Percentiles rank a stretch among this genome's conserved stretches.
phyloP scores from a whole-genome alignment of 2,888 invertebrate species.

The Ceriagrion tenellum region DNA sequence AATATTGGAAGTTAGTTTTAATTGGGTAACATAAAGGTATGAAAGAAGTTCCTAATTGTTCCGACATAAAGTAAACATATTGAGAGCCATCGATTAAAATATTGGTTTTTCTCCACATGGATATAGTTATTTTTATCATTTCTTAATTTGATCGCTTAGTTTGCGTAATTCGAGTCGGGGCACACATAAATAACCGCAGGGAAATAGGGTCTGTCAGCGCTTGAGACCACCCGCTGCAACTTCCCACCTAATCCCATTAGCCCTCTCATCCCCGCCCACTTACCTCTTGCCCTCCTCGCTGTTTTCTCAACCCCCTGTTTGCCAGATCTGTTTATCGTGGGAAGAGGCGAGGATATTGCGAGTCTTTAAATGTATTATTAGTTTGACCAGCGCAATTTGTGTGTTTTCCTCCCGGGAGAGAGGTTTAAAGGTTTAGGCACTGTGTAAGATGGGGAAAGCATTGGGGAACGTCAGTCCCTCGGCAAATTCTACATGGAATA shows the following conservation, averaged over 20 bases:
- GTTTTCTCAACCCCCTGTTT: background rate
- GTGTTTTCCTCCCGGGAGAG: background rate
- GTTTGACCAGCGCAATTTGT: background rate
- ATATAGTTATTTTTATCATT: too few species aligned
- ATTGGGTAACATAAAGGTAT: too few species aligned
- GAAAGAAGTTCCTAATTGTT: too few species aligned
- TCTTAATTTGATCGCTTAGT: too few species aligned
- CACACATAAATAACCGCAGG: background rate
- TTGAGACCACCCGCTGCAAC: background rate
- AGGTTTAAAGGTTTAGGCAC: too few species aligned
- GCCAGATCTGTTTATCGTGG: background rate
- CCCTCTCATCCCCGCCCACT: background rate
- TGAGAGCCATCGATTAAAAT: too few species aligned
- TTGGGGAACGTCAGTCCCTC: too few species aligned
- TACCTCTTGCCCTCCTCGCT: background rate
- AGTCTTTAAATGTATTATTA: constrained; percentile 19
- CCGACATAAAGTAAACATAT: too few species aligned
- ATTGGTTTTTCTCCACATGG: too few species aligned
- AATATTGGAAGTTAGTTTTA: too few species aligned
- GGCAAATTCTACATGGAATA: too few species aligned
- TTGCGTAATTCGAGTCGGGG: background rate
- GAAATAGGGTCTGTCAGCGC: background rate
- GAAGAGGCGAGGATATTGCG: background rate
- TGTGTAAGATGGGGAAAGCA: too few species aligned
- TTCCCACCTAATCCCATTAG: background rate